phyloP scores from a whole-genome alignment of 92 coral and sea anemone genomes.

The Umimayanthus kanabou region DNA sequence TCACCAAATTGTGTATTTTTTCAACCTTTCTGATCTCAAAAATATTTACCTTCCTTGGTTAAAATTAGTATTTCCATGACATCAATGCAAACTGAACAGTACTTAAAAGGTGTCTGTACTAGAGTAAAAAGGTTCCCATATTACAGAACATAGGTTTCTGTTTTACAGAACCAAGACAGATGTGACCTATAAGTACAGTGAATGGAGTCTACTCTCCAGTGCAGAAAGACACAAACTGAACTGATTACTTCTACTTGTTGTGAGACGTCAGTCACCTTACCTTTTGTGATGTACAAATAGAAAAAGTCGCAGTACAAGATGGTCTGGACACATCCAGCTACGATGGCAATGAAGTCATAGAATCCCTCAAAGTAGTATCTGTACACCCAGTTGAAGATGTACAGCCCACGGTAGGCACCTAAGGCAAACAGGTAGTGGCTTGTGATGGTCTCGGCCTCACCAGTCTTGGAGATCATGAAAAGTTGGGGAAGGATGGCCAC shows the following conservation, averaged over 20 bases:
- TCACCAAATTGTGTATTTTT: too few relatives aligned
- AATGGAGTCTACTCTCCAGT: too few relatives aligned
- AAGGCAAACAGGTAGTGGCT: slow-evolving; percentile 98
- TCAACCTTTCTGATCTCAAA: too few relatives aligned
- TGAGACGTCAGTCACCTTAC: slow-evolving; percentile 40
- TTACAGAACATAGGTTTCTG: too few relatives aligned
- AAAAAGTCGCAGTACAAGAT: slow-evolving; percentile 99
- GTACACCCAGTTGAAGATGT: slow-evolving; percentile 97
- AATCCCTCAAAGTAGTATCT: slow-evolving; percentile 97
- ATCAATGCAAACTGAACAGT: too few relatives aligned
- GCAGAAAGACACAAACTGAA: neutral
- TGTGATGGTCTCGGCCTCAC: slow-evolving; percentile 97
- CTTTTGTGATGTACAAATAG: slow-evolving; percentile 98
- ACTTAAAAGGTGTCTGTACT: too few relatives aligned
- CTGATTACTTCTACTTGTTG: neutral
- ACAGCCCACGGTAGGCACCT: slow-evolving; percentile 97
- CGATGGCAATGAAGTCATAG: slow-evolving; percentile 99
- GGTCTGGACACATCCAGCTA: slow-evolving; percentile 99
- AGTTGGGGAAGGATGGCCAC: slow-evolving; percentile 98
- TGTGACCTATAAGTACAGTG: too few relatives aligned
- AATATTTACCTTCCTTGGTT: too few relatives aligned
- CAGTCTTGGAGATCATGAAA: slow-evolving; percentile 99
- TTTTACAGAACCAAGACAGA: too few relatives aligned
- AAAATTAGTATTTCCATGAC: too few relatives aligned
- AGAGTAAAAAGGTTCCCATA: too few relatives aligned